Conservation (phyloP, 92 coral and sea anemone genomes). For the Phenganax marumi region DNA sequence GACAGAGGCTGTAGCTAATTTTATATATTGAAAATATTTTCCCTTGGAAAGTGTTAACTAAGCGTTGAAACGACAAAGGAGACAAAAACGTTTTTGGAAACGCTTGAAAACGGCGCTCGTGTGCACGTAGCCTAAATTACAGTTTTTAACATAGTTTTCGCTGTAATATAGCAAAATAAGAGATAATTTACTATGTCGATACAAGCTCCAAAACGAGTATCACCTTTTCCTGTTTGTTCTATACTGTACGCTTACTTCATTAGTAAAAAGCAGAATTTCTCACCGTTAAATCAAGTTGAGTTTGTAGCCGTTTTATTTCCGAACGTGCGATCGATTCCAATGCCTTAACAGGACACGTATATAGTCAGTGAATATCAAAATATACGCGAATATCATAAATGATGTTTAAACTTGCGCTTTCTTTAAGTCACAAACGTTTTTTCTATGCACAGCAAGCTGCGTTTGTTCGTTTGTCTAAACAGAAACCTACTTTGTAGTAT, state of each 20-base stretch:
- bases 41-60: too few relatives aligned
- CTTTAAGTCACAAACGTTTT: too few relatives aligned
- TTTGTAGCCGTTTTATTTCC: conserved; percentile 84
- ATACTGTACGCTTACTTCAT: neutral
- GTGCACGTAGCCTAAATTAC: too few relatives aligned
- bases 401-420: too few relatives aligned
- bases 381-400: neutral
- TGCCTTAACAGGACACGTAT: conserved; percentile 51
- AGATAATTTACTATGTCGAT: neutral
- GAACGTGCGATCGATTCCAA: conserved; percentile 77
- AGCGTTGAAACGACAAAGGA: too few relatives aligned
- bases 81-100: too few relatives aligned
- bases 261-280: conserved; percentile 1
- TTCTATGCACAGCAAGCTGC: too few relatives aligned
- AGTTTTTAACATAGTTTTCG: neutral
- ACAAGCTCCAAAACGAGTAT: neutral
- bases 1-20: too few relatives aligned
- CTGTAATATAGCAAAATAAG: too few relatives aligned
- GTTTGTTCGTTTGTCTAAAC: neutral
- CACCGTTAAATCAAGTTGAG: conserved; percentile 81
- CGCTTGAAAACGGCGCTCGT: too few relatives aligned
- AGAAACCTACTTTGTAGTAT: conserved; percentile 72
- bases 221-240: neutral
- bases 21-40: too few relatives aligned
- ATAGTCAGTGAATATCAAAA: neutral